Evolutionary conservation across 2,888 invertebrate species (phyloP), one percentile per base, ranked within the genome.

Genomic region (Rhorus exstirpatorius): DNA sequence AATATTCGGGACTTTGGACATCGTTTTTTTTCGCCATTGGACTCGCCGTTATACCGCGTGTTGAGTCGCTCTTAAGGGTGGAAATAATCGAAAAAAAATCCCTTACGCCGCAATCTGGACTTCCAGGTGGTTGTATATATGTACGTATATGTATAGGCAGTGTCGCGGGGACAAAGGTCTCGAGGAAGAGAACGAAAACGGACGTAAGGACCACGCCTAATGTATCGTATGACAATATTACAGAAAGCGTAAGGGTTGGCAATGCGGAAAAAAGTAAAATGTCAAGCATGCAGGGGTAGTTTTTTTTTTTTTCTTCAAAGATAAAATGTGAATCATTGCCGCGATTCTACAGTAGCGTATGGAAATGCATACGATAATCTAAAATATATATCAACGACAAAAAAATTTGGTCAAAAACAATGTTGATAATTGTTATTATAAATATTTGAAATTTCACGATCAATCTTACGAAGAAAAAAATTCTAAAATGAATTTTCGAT

Each of bases 141-240:
- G 31, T 31, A 6, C 49, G 44, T 72, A 38, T 60, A 35, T 44
- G 35, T 24, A 35, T 14, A n/a, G 19, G 71, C 68, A 68, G 51
- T 61, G 61, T 46, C 68, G 31, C 80, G 26, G 67, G 86, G 82
- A 89, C 88, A 90, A 70, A 89, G 88, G 85, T 88, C 87, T 79
- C 41, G 61, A 51, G 67, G 61, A 49, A 79, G 14, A 63, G 58
- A 87, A 86, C 85, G 88, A 89, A 86, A 87, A 89, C 87, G 87
- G 87, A 88, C 86, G 87, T 84, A 74, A 85, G 87, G 85, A 79
- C 91, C 86, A 91, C 91, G 91, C 91, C 92, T 92, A 89, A 83
- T 81, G 88, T 86, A 92, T 91, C 91, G 87, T 88, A 87, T 90
- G 87, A 87, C 86, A 88, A 70, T 70, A 65, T 58, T 88, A 87